phyloP scores from a whole-genome alignment of 2,113 vertebrate genomes.

The Dicerorhinus sumatrensis region DNA sequence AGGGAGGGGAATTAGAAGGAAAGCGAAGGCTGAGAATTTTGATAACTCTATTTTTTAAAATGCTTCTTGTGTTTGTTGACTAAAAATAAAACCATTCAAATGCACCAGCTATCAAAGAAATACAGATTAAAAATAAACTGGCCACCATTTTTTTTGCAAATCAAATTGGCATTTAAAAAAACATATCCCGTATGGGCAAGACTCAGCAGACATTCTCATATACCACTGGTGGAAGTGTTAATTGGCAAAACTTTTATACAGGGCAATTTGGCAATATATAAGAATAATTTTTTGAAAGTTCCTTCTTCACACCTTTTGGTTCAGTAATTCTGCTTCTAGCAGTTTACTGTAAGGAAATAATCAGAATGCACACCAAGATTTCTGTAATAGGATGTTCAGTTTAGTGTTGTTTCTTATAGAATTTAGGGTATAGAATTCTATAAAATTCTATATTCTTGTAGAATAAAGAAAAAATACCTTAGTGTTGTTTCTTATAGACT shows the following conservation, averaged over 20 bases:
- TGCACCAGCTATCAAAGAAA: constrained; percentile 64
- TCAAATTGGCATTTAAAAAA: constrained; percentile 69
- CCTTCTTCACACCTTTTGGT: constrained; percentile 64
- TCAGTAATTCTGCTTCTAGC: constrained; percentile 67
- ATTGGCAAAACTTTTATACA: constrained; percentile 72
- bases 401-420: neutral
- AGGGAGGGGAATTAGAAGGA: neutral
- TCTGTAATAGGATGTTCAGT: constrained; percentile 32
- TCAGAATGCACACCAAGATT: constrained; percentile 34
- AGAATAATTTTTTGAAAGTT: constrained; percentile 64
- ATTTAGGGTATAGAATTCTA: neutral
- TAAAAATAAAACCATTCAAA: constrained; percentile 67
- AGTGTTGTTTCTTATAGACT: neutral
- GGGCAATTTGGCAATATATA: constrained; percentile 72
- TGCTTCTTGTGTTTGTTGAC: constrained; percentile 33
- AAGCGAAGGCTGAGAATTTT: neutral
- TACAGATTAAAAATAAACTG: constrained; percentile 71
- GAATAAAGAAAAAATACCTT: neutral
- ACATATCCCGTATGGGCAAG: constrained; percentile 60
- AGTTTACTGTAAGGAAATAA: constrained; percentile 66
- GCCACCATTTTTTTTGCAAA: constrained; percentile 42
- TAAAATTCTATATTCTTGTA: neutral
- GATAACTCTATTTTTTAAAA: neutral
- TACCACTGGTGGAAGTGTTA: constrained; percentile 73
- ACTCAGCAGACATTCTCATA: constrained; percentile 64